Conservation (phyloP, 2,888 invertebrate species). For the Meteorus cinctellus region DNA sequence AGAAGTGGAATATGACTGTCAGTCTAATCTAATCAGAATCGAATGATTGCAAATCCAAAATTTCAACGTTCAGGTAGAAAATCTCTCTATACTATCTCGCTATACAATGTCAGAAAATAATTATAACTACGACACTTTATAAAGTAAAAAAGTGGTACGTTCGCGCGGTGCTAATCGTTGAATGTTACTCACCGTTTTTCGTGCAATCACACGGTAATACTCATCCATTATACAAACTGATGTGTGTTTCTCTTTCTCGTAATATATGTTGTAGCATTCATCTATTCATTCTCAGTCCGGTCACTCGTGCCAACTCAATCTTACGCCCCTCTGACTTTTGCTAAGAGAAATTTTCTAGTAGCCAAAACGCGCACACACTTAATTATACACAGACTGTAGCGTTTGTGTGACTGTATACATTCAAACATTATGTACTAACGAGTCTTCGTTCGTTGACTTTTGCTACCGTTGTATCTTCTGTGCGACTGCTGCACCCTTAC, state of each 20-base stretch:
- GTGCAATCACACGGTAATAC: not conserved
- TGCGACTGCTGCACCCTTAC: constrained; percentile 37
- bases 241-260: not conserved
- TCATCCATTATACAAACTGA: not conserved
- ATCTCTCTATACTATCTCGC: too few relatives aligned
- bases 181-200: not conserved
- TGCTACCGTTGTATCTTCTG: constrained; percentile 44
- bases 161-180: constrained; percentile 8
- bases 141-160: constrained; percentile 1
- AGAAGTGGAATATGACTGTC: too few relatives aligned
- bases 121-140: not conserved
- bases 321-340: constrained; percentile 23
- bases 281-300: constrained; percentile 19
- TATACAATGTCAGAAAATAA: not conserved
- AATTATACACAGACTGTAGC: constrained; percentile 4
- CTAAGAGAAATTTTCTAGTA: not conserved
- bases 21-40: too few relatives aligned
- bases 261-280: not conserved
- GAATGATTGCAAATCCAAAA: too few relatives aligned
- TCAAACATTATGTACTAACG: constrained; percentile 44
- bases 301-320: constrained; percentile 25
- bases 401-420: constrained; percentile 18
- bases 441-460: constrained; percentile 45
- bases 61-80: too few relatives aligned
- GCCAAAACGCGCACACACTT: not conserved